Conservation (phyloP, 2,113 vertebrate species). For the Poeciliopsis occidentalis region DNA sequence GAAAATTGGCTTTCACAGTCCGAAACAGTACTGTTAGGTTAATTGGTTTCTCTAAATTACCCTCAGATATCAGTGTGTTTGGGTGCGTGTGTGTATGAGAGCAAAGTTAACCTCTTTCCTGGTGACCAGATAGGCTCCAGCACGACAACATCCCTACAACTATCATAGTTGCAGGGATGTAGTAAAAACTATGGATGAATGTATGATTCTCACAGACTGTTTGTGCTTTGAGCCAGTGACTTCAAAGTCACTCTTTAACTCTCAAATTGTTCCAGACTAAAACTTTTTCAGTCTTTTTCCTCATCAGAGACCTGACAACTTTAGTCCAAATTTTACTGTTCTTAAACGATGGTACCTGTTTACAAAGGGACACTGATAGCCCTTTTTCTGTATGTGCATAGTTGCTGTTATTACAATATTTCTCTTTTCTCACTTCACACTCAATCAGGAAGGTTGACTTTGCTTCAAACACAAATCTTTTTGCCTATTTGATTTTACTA, state of each 20-base stretch:
- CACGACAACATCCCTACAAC: too few relatives aligned
- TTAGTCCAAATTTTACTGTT: constrained; percentile 16
- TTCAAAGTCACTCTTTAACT: constrained; percentile 13
- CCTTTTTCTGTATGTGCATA: constrained; percentile 8
- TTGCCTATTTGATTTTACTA: constrained; percentile 16
- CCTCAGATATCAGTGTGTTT: too few relatives aligned
- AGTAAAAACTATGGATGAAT: too few relatives aligned
- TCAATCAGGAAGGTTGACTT: constrained; percentile 15
- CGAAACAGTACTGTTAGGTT: too few relatives aligned
- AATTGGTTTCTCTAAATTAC: neutral
- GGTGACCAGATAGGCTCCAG: too few relatives aligned
- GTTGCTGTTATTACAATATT: constrained; percentile 18
- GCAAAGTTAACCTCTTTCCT: too few relatives aligned
- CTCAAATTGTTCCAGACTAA: constrained; percentile 14
- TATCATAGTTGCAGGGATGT: too few relatives aligned
- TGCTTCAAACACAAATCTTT: constrained; percentile 4
- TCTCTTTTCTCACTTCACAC: constrained; percentile 12
- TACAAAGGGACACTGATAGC: constrained; percentile 18
- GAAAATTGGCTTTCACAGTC: neutral
- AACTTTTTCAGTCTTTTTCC: neutral
- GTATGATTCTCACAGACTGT: too few relatives aligned
- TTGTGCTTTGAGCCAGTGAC: too few relatives aligned
- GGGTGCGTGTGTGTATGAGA: too few relatives aligned
- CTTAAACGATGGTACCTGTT: constrained; percentile 3
- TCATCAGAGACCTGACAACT: too few relatives aligned